Evolutionary conservation across 2,797 vertebrate genomes (phyloP).

Genomic region (Fringilla coelebs): DNA sequence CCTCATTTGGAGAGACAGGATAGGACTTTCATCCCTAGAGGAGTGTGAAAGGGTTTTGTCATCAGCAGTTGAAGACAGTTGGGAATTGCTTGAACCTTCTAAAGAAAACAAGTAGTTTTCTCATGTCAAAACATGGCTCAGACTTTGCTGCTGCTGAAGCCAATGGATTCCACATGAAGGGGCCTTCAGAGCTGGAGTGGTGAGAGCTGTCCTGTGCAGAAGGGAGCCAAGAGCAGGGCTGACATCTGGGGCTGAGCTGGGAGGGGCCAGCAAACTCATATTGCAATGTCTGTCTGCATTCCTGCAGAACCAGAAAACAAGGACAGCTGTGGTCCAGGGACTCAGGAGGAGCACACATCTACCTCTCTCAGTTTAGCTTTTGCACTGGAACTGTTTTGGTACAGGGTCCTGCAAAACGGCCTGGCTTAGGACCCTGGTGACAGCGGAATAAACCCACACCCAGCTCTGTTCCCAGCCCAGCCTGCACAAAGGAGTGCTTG

Average conservation of each 20-base stretch:
- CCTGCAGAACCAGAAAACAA: background rate
- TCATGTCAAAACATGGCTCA: background rate
- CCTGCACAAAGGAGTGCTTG: background rate
- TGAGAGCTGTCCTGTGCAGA: background rate
- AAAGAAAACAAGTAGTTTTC: background rate
- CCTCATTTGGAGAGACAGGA: background rate
- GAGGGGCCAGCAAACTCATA: background rate
- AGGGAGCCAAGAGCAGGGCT: background rate
- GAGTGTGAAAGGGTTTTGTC: background rate
- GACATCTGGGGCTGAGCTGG: background rate
- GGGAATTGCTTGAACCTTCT: background rate
- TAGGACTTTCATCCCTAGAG: background rate
- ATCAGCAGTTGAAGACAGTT: background rate
- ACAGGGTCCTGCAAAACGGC: background rate
- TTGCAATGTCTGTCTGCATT: background rate
- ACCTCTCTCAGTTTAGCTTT: background rate
- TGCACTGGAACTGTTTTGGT: background rate
- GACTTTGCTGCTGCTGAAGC: background rate
- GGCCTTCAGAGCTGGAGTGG: background rate
- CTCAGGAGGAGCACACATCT: accelerated
- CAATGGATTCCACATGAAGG: background rate
- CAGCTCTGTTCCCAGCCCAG: background rate
- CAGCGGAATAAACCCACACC: background rate
- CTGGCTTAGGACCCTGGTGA: background rate
- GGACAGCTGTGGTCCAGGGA: background rate